Percentiles rank a stretch among this genome's conserved stretches.
phyloP scores from a whole-genome alignment of 2,888 invertebrate genomes.

The Cylloceria caligata region DNA sequence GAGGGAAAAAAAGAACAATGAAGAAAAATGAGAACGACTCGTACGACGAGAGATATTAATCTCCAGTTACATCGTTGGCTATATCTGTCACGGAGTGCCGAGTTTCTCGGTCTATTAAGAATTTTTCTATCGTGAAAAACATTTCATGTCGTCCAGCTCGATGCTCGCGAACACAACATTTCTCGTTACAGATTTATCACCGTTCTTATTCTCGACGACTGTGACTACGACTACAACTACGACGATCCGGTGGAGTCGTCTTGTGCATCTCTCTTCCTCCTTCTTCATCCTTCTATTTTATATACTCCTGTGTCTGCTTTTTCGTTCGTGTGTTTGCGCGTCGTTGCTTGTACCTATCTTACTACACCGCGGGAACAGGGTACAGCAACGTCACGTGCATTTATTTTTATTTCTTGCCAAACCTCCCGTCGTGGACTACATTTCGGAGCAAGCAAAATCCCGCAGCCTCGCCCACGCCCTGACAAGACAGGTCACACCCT shows the following conservation, averaged over 20 bases:
- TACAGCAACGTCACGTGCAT: conserved; percentile 45
- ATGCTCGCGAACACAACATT: conserved; percentile 55
- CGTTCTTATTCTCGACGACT: conserved; percentile 49
- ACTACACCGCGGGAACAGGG: conserved; percentile 21
- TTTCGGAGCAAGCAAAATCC: conserved; percentile 61
- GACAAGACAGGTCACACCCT: conserved; percentile 77
- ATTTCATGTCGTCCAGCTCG: conserved; percentile 32
- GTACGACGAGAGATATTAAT: conserved; percentile 45
- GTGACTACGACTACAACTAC: neutral
- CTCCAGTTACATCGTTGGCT: conserved; percentile 29
- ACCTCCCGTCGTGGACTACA: conserved; percentile 66
- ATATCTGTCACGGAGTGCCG: conserved; percentile 34
- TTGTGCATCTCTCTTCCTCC: neutral
- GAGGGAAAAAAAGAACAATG: neutral
- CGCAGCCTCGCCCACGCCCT: conserved; percentile 77
- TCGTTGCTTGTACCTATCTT: neutral
- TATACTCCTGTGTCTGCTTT: conserved; percentile 12
- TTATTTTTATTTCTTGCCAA: conserved; percentile 65
- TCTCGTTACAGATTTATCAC: conserved; percentile 63
- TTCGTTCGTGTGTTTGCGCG: neutral
- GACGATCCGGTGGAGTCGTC: conserved; percentile 6
- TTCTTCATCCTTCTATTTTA: neutral
- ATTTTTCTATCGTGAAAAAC: conserved; percentile 55
- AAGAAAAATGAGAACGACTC: conserved; percentile 30
- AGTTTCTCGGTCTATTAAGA: conserved; percentile 54